These are phyloP conservation scores for Icerya purchasi DNA, from an alignment of 2,888 invertebrate species.

Conservation along the genomic window DNA sequence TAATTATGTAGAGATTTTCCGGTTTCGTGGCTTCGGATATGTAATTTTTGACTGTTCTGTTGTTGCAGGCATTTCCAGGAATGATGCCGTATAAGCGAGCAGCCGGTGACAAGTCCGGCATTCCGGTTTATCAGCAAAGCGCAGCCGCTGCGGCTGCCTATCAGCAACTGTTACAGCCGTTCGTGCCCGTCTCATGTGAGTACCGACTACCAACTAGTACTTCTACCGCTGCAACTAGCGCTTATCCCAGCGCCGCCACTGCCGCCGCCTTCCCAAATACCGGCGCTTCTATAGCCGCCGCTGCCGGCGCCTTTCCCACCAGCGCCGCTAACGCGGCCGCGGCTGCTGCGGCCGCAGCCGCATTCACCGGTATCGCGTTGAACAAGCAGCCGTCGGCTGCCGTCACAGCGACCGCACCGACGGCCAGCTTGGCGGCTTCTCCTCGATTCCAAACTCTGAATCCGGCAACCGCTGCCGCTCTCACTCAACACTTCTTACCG, in stretches of 20 bases:
- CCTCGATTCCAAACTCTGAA: constrained; percentile 10
- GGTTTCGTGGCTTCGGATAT: no score
- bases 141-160: constrained; percentile 66
- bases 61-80: constrained; percentile 67
- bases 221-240: constrained; percentile 27
- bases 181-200: constrained; percentile 98
- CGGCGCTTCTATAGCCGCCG: background rate
- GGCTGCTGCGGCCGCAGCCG: constrained; percentile 25
- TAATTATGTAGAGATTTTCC: no score
- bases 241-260: constrained; percentile 33
- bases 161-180: constrained; percentile 84
- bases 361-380: constrained; percentile 44
- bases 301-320: background rate
- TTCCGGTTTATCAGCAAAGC: constrained; percentile 81
- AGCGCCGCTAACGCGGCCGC: constrained; percentile 25
- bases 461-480: constrained; percentile 8
- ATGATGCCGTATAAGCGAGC: constrained; percentile 92
- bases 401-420: constrained; percentile 4
- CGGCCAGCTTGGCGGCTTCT: constrained; percentile 5
- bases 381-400: constrained; percentile 35
- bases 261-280: background rate
- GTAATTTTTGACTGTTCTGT: background rate
- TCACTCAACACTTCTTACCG: constrained; percentile 6
- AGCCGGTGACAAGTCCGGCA: constrained; percentile 86
- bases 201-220: constrained; percentile 40